Conservation (phyloP, 2,797 vertebrate species). For the Sus cebifrons region DNA sequence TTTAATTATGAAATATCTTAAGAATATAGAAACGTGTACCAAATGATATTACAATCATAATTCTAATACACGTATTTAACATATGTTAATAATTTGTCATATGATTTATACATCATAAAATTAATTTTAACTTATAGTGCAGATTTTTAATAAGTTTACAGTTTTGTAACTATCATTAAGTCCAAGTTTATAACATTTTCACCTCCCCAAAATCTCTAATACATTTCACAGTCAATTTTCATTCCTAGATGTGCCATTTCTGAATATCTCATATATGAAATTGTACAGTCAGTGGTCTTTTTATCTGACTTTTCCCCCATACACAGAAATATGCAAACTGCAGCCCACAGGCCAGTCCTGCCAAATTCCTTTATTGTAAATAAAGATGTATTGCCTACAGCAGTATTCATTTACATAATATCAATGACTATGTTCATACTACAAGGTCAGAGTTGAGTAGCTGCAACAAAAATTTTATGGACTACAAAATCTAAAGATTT, state of each 20-base stretch:
- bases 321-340: neutral
- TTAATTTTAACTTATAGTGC: constrained; percentile 17
- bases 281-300: neutral
- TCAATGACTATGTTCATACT: neutral
- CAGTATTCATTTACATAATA: neutral
- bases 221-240: rapidly evolving
- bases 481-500: neutral
- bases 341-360: neutral
- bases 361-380: neutral
- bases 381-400: neutral
- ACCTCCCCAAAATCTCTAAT: neutral
- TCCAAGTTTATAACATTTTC: neutral
- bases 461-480: neutral
- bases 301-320: neutral
- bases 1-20: constrained; percentile 67
- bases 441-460: neutral
- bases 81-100: neutral
- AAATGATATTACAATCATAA: constrained; percentile 16
- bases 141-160: constrained; percentile 31
- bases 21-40: neutral
- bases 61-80: constrained; percentile 24
- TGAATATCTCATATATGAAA: neutral
- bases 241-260: neutral
- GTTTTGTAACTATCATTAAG: neutral
- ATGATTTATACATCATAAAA: neutral